Evolutionary conservation across 2,113 vertebrate genomes (phyloP).

Genomic region (Hemibagrus wyckioides): DNA sequence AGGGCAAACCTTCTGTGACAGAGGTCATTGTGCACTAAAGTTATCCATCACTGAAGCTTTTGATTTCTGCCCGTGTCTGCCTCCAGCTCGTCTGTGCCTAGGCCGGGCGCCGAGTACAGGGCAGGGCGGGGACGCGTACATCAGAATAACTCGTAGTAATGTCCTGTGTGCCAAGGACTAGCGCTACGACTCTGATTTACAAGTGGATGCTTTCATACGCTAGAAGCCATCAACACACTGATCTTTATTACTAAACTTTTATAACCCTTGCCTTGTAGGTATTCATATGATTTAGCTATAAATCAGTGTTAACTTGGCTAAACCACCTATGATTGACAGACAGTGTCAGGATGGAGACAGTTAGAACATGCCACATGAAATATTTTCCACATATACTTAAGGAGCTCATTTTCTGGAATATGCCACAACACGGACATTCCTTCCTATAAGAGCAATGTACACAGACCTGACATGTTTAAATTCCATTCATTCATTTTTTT

Average conservation of each 20-base stretch:
- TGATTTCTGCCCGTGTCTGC: conserved; percentile 72
- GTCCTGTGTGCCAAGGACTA: conserved; percentile 3
- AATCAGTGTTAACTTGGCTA: conserved; percentile 24
- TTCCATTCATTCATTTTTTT: neutral
- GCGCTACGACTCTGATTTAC: neutral
- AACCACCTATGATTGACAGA: conserved; percentile 26
- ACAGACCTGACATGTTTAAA: conserved; percentile 32
- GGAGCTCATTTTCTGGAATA: conserved; percentile 56
- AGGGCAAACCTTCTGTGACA: conserved; percentile 84
- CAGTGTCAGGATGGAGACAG: conserved; percentile 16
- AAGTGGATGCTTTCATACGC: conserved; percentile 14
- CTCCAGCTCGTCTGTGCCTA: conserved; percentile 70
- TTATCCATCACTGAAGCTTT: conserved; percentile 71
- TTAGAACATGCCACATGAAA: conserved; percentile 35
- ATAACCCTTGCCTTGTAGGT: neutral
- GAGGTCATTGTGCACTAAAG: conserved; percentile 75
- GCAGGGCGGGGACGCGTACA: conserved; percentile 9
- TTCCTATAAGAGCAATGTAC: conserved; percentile 61
- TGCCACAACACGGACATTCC: conserved; percentile 55
- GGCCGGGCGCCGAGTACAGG: conserved; percentile 38
- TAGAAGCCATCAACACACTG: neutral
- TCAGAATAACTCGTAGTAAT: neutral
- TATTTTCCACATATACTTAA: conserved; percentile 47
- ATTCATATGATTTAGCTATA: conserved; percentile 26
- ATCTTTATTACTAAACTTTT: conserved; percentile 29